These are phyloP conservation scores for Centruroides sculpturatus DNA, from an alignment of 1,140 invertebrate genomes.

Conservation along the genomic window DNA sequence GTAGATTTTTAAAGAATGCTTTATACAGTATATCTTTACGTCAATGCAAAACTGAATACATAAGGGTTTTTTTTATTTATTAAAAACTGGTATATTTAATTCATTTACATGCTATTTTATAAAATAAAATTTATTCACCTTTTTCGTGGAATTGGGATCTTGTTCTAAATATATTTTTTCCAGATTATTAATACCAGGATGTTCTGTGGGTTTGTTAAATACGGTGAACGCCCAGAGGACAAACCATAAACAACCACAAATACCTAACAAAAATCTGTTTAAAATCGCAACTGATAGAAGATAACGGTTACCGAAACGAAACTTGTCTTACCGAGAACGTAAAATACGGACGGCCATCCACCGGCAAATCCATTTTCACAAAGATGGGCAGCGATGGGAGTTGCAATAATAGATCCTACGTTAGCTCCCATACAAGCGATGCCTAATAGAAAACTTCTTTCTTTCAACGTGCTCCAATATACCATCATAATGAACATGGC, in stretches of 20 bases:
- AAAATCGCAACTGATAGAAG: too few relatives aligned
- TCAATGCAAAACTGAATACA: too few relatives aligned
- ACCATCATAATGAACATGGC: neutral
- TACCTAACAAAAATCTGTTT: neutral
- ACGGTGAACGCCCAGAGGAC: neutral
- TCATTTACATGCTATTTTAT: too few relatives aligned
- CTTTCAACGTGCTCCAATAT: neutral
- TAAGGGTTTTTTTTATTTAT: too few relatives aligned
- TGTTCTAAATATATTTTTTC: neutral
- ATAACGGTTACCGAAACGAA: neutral
- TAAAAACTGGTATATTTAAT: too few relatives aligned
- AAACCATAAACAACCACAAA: neutral
- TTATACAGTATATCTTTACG: too few relatives aligned
- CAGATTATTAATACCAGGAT: neutral
- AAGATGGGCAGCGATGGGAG: conserved; percentile 20
- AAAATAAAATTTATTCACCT: too few relatives aligned
- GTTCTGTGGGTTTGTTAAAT: neutral
- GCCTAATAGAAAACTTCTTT: neutral
- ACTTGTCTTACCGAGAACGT: conserved; percentile 39
- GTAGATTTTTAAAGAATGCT: too few relatives aligned
- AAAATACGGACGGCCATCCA: conserved; percentile 58
- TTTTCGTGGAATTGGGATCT: neutral
- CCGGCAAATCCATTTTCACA: conserved; percentile 30
- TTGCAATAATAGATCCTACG: conserved; percentile 23
- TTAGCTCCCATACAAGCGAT: conserved; percentile 17